phyloP scores from a whole-genome alignment of 2,113 vertebrate genomes.

The Albula glossodonta region DNA sequence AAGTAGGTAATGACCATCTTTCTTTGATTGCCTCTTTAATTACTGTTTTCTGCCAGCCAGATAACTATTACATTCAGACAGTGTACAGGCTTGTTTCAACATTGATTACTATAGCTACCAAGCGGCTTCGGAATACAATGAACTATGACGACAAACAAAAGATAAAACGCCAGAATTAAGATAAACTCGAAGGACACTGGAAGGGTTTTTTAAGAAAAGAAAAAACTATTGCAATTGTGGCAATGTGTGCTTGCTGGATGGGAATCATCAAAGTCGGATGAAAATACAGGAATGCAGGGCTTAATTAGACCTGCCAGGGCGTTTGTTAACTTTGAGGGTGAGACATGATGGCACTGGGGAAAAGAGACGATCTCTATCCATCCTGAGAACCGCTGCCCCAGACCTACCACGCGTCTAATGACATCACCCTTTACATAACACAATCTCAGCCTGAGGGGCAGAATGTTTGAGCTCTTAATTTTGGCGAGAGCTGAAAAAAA shows the following conservation, averaged over 20 bases:
- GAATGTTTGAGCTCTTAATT: not conserved
- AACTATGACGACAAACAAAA: not conserved
- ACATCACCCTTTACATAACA: not conserved
- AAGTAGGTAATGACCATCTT: not conserved
- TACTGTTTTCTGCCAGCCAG: not conserved
- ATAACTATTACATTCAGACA: not conserved
- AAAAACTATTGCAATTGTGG: not conserved
- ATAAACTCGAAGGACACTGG: not conserved
- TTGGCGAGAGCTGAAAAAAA: not conserved
- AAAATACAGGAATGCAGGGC: not conserved
- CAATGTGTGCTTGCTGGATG: not conserved
- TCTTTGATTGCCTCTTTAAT: not conserved
- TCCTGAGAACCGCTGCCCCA: not conserved
- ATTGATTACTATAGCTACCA: too few species aligned
- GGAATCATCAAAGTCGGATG: not conserved
- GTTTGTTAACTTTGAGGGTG: not conserved
- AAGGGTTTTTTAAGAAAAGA: not conserved
- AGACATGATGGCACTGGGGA: not conserved
- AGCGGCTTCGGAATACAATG: not conserved
- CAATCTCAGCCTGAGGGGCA: not conserved
- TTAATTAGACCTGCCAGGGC: not conserved
- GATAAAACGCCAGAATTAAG: not conserved
- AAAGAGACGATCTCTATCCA: not conserved
- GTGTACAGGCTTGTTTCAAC: not conserved
- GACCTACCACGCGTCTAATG: not conserved